phyloP scores from a whole-genome alignment of 2,888 invertebrate species.

The Mantis religiosa region DNA sequence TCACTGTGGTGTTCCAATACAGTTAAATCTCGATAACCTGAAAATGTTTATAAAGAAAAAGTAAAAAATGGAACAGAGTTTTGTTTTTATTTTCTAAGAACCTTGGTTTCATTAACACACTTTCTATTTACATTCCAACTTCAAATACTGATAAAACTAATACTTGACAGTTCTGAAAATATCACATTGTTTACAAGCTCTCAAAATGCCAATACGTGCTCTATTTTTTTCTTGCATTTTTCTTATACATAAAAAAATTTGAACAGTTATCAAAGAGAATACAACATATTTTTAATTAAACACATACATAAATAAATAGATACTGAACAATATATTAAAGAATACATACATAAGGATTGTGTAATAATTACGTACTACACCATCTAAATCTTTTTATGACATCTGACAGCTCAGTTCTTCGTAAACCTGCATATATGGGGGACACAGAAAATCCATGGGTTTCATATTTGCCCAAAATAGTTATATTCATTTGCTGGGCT shows the following conservation, averaged over 20 bases:
- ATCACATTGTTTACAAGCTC: neutral
- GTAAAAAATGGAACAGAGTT: neutral
- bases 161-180: neutral
- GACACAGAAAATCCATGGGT: too few species aligned
- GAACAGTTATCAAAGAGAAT: neutral
- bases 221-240: neutral
- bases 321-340: too few species aligned
- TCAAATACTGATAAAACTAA: neutral
- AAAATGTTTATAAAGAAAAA: too few species aligned
- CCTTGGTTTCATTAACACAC: neutral
- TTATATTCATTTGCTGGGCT: too few species aligned
- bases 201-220: neutral
- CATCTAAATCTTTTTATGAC: neutral
- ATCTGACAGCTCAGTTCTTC: neutral
- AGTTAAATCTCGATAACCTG: too few species aligned
- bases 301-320: neutral
- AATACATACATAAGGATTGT: too few species aligned
- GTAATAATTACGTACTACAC: neutral
- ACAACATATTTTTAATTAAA: neutral
- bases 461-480: too few species aligned
- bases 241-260: neutral
- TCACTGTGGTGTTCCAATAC: too few species aligned
- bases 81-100: neutral
- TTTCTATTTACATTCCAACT: neutral
- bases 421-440: too few species aligned